phyloP scores from a whole-genome alignment of 2,113 vertebrate species.

The Garra rufa region DNA sequence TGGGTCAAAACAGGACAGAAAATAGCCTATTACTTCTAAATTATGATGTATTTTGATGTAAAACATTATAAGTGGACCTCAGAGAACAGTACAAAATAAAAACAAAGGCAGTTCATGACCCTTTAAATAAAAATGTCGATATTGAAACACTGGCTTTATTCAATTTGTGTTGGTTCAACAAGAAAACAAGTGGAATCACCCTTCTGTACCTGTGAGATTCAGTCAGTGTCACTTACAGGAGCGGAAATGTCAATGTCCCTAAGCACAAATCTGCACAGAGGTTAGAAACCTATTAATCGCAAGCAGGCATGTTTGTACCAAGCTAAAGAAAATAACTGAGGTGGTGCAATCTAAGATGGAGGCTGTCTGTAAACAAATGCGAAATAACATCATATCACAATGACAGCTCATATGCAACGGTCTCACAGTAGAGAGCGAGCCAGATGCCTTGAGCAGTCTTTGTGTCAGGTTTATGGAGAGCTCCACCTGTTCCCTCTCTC shows the following conservation, averaged over 20 bases:
- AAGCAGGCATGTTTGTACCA: neutral
- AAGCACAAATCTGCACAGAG: slow-evolving; percentile 33
- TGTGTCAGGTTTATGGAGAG: slow-evolving; percentile 38
- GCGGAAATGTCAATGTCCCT: slow-evolving; percentile 48
- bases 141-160: neutral
- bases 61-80: too few species aligned
- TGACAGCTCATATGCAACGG: slow-evolving; percentile 17
- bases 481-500: slow-evolving; percentile 40
- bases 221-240: neutral
- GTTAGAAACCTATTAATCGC: neutral
- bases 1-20: too few species aligned
- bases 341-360: neutral
- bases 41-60: too few species aligned
- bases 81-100: too few species aligned
- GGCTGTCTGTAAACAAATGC: neutral
- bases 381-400: neutral
- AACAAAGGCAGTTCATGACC: too few species aligned
- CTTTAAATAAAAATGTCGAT: neutral
- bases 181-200: neutral
- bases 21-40: too few species aligned
- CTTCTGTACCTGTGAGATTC: neutral
- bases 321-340: neutral
- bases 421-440: neutral
- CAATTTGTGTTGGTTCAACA: neutral
- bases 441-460: slow-evolving; percentile 32